Evolutionary conservation across 2,113 vertebrate species (phyloP), one percentile per base, ranked within the genome.

Genomic region (Chionodraco myersi): DNA sequence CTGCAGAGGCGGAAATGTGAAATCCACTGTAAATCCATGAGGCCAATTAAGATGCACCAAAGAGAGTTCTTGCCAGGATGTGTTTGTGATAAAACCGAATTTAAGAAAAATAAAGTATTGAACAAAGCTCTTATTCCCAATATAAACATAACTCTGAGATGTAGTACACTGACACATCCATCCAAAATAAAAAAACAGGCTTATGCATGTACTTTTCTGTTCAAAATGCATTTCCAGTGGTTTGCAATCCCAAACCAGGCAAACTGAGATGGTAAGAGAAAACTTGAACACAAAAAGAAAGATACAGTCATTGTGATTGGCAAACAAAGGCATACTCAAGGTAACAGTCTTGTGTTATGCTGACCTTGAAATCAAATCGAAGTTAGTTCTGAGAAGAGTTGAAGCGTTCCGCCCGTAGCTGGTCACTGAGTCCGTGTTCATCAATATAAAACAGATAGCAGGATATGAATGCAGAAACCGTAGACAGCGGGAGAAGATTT

Each of bases 11-110:
- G 16, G 3, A 21, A 26, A 69, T 67, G 52, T 6, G 58, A 85
- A 87, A 83, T 77, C 80, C 77, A 68, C 49, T 23, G 6, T 68
- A 84, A 86, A 84, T 80, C 77, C 79, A 60, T 6, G 30, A 61
- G 82, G 74, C 65, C 65, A 89, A 78, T 86, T 71, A 81, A 44
- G 57, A 82, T 58, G 68, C 82, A 72, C 61, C 60, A 74, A 69
- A 72, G 72, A 49, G 54, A 49, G 47, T 14, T 41, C 69, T 68
- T 80, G 52, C 64, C 26, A 60, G 21, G 41, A 74, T 74, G 62
- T 69, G 23, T 72, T 85, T 74, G 69, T 62, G 72, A 76, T 59
- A 63, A 79, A 62, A 4, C 48, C 34, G 34, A 70, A 72, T 77
- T 62, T 77, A 10, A 30, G 26, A 75, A 57, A 75, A 57, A 76